Conservation (phyloP, 2,797 vertebrate species). For the Cynodonichthys magdalenae region DNA sequence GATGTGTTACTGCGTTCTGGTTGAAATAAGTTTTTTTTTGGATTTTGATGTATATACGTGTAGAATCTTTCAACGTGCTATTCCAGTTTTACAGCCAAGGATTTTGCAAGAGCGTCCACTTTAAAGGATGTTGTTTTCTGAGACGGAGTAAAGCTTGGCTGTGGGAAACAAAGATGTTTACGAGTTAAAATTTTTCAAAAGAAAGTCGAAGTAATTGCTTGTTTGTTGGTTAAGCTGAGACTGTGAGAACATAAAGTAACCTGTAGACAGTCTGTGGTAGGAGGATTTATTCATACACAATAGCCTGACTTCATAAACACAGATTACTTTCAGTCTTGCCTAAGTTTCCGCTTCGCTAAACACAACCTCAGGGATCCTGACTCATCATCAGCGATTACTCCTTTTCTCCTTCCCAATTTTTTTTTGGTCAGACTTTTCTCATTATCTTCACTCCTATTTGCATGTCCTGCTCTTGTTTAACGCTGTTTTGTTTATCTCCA, state of each 20-base stretch:
- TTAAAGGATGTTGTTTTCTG: constrained; percentile 14
- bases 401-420: constrained; percentile 14
- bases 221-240: constrained; percentile 28
- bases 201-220: constrained; percentile 27
- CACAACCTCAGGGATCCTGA: constrained; percentile 31
- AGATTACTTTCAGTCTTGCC: constrained; percentile 24
- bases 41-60: constrained; percentile 45
- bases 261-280: constrained; percentile 28
- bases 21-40: no score
- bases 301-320: constrained; percentile 40
- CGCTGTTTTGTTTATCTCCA: constrained; percentile 74
- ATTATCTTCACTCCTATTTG: constrained; percentile 41
- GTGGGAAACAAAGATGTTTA: constrained; percentile 26
- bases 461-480: constrained; percentile 58
- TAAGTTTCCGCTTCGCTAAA: constrained; percentile 17
- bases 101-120: constrained; percentile 50
- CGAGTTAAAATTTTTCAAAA: constrained; percentile 30
- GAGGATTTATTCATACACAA: constrained; percentile 29
- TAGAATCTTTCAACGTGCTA: constrained; percentile 10
- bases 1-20: no score
- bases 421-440: constrained; percentile 25
- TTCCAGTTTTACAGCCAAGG: constrained; percentile 15
- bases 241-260: constrained; percentile 11
- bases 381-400: constrained; percentile 24
- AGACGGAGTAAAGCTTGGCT: constrained; percentile 24